Evolutionary conservation across 2,113 vertebrate species (phyloP).

Genomic region (Melanotaenia duboulayi): DNA sequence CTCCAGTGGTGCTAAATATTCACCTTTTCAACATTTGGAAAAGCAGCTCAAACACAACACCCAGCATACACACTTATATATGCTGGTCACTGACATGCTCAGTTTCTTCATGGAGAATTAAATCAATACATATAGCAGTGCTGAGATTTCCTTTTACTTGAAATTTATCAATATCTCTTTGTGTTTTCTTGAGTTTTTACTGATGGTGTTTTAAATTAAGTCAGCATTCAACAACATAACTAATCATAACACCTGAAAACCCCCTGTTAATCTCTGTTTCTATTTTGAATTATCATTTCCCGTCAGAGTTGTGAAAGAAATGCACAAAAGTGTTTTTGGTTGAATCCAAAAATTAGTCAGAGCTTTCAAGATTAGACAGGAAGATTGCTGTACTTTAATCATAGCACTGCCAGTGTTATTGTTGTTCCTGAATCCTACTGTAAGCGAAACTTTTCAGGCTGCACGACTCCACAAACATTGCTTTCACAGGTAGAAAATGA

Average conservation of each 20-base stretch:
- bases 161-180: too few relatives aligned
- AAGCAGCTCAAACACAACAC: constrained; percentile 20
- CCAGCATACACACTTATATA: constrained; percentile 32
- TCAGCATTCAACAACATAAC: too few relatives aligned
- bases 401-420: constrained; percentile 39
- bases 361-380: not conserved
- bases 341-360: too few relatives aligned
- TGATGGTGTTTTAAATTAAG: too few relatives aligned
- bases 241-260: too few relatives aligned
- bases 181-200: too few relatives aligned
- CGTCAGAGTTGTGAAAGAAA: too few relatives aligned
- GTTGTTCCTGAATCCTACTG: not conserved
- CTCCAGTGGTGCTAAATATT: constrained; percentile 47
- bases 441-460: constrained; percentile 11
- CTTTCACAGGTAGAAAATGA: constrained; percentile 13
- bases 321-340: too few relatives aligned
- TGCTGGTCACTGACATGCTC: constrained; percentile 5
- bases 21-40: constrained; percentile 38
- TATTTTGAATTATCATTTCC: too few relatives aligned
- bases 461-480: constrained; percentile 20
- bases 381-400: constrained; percentile 39
- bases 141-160: too few relatives aligned
- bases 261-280: too few relatives aligned
- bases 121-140: too few relatives aligned
- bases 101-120: not conserved